A percentile compares a stretch with the other conserved stretches of the same genome.
Evolutionary conservation across 2,113 vertebrate genomes (phyloP).

Genomic region (Nanger granti): DNA sequence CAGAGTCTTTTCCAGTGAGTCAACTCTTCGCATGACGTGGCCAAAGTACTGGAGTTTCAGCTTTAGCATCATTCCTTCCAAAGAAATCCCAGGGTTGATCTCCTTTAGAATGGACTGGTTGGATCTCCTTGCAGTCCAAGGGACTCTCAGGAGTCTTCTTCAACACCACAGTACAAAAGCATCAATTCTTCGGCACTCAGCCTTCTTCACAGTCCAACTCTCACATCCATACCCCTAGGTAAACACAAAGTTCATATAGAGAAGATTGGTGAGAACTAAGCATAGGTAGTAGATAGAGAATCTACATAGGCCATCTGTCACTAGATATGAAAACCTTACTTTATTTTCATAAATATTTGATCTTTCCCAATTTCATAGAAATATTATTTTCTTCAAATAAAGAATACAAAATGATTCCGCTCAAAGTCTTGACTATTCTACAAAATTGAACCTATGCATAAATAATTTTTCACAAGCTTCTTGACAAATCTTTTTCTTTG

Average conservation of each 20-base stretch:
- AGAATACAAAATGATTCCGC: constrained; percentile 41
- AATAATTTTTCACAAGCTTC: constrained; percentile 26
- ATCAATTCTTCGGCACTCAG: too few relatives aligned
- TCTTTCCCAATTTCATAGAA: background rate
- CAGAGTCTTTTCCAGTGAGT: too few relatives aligned
- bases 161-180: too few relatives aligned
- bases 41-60: too few relatives aligned
- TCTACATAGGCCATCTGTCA: constrained; percentile 39
- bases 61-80: too few relatives aligned
- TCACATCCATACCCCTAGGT: background rate
- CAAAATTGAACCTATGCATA: background rate
- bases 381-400: constrained; percentile 47
- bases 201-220: too few relatives aligned
- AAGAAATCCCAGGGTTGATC: too few relatives aligned
- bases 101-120: too few relatives aligned
- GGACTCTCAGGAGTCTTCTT: too few relatives aligned
- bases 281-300: constrained; percentile 20
- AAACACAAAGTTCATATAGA: constrained; percentile 9
- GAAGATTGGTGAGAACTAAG: background rate
- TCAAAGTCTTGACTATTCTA: constrained; percentile 30
- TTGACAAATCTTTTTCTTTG: background rate
- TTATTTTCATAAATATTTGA: constrained; percentile 56
- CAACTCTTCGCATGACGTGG: too few relatives aligned
- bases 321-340: constrained; percentile 43
- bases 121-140: too few relatives aligned